These are phyloP conservation scores for Lasaia peninsularis DNA, from an alignment of 1,140 invertebrate genomes.

Conservation along the genomic window DNA sequence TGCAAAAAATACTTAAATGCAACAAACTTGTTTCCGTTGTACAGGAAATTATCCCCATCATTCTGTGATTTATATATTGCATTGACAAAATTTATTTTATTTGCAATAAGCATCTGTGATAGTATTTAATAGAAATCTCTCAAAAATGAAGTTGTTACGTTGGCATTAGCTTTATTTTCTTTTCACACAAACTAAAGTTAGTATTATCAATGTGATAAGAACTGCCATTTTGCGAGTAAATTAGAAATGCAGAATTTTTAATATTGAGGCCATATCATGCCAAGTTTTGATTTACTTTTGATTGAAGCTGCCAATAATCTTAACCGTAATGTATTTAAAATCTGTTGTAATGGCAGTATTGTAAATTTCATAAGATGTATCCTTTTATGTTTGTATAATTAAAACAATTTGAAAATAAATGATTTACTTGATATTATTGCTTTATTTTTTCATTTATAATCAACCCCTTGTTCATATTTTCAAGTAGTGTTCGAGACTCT, in stretches of 20 bases:
- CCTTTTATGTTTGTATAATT: background rate
- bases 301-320: background rate
- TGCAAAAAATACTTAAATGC: too few species aligned
- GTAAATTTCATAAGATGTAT: constrained; percentile 3
- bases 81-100: constrained; percentile 29
- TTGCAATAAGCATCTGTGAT: constrained; percentile 53
- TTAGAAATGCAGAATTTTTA: background rate
- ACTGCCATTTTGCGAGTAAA: constrained; percentile 52
- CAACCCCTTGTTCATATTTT: too few species aligned
- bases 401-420: constrained; percentile 9
- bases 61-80: constrained; percentile 15
- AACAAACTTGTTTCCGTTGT: background rate
- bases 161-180: constrained; percentile 6
- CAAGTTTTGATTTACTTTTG: background rate
- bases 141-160: constrained; percentile 5
- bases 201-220: constrained; percentile 48
- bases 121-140: constrained; percentile 34
- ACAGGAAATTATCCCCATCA: constrained; percentile 4
- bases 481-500: too few species aligned
- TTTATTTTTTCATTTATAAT: background rate
- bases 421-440: constrained; percentile 7
- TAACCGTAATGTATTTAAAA: background rate
- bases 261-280: background rate
- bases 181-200: constrained; percentile 2
- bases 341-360: constrained; percentile 10